Evolutionary conservation across 2,113 vertebrate genomes (phyloP).

Genomic region (Tetrao urogallus): DNA sequence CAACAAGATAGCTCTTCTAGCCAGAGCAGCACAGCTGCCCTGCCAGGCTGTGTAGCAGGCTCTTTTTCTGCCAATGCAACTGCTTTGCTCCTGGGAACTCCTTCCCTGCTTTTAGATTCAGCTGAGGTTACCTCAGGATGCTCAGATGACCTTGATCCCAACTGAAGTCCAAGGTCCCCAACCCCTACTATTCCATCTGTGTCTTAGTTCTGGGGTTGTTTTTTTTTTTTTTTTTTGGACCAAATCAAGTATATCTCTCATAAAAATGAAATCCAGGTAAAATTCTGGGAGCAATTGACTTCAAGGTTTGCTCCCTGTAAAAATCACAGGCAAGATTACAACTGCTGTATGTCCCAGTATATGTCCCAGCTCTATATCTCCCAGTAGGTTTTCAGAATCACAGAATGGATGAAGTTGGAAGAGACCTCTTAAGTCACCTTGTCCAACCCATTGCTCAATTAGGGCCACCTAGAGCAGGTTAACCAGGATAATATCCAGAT

Average conservation of each 20-base stretch:
- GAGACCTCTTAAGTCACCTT: not conserved
- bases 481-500: too few relatives aligned
- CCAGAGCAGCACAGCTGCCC: not conserved
- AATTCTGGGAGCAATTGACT: not conserved
- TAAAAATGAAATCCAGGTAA: not conserved
- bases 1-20: not conserved
- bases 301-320: not conserved
- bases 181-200: rapidly evolving
- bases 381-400: not conserved
- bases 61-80: not conserved
- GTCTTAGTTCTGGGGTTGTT: not conserved
- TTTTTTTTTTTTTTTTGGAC: not conserved
- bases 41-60: not conserved
- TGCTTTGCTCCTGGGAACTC: not conserved
- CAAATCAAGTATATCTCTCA: not conserved
- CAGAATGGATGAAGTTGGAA: not conserved
- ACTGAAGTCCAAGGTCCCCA: not conserved
- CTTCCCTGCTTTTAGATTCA: not conserved
- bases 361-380: not conserved
- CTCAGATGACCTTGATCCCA: not conserved
- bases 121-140: not conserved
- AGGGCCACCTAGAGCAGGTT: not conserved
- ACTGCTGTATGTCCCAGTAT: not conserved
- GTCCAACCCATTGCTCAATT: not conserved
- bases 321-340: not conserved